Percentiles rank a stretch among this genome's conserved stretches.
Evolutionary conservation across 2,888 invertebrate genomes (phyloP).

Genomic region (Octodonta nipae): DNA sequence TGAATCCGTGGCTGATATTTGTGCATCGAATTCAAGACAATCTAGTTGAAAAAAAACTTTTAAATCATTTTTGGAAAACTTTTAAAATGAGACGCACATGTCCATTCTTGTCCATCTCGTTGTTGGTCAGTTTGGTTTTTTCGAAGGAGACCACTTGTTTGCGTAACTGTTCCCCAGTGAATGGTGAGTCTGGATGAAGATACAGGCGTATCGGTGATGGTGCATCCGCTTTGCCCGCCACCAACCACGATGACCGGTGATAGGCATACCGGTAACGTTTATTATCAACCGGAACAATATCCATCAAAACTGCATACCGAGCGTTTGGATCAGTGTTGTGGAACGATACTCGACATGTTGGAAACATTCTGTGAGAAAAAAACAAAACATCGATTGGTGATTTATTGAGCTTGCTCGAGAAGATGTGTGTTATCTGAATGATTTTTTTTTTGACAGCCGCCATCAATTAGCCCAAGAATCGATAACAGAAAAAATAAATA

Average conservation of each 20-base stretch:
- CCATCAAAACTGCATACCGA: conserved; percentile 61
- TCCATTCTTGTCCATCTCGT: conserved; percentile 65
- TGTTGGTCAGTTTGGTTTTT: conserved; percentile 73
- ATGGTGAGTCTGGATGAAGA: conserved; percentile 70
- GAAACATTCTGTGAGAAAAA: conserved; percentile 81
- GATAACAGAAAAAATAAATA: no score
- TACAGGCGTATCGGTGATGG: conserved; percentile 59
- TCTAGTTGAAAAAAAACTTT: no score
- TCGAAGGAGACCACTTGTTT: conserved; percentile 72
- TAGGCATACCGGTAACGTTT: conserved; percentile 71
- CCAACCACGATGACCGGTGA: conserved; percentile 69
- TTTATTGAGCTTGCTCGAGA: no score
- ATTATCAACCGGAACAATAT: conserved; percentile 68
- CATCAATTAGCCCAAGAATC: no score
- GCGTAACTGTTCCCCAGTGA: conserved; percentile 60
- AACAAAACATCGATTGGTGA: no score
- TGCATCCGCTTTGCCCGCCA: conserved; percentile 70
- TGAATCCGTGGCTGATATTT: no score
- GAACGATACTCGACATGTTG: conserved; percentile 65
- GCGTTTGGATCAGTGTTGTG: conserved; percentile 51
- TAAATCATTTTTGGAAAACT: no score
- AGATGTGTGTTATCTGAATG: no score
- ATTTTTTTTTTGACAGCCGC: no score
- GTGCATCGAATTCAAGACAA: no score
- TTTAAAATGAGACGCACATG: no score